Evolutionary conservation across 2,888 invertebrate species (phyloP), one percentile per base, ranked within the genome.

Genomic region (Molanna angustata): DNA sequence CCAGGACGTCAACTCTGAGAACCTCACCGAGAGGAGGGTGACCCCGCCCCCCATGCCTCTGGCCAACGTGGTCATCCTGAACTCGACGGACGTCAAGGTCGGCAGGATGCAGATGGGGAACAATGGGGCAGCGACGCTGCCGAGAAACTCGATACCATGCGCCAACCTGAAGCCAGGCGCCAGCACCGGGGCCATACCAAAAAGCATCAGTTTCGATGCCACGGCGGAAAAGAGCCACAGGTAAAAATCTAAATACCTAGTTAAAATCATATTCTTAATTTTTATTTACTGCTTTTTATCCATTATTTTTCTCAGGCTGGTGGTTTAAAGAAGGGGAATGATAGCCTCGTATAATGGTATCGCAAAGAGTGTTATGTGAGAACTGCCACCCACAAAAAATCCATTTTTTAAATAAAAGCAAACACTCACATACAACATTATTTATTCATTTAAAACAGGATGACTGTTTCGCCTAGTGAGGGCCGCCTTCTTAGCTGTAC

Each of bases 201-300:
- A 94, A 71, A 93, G 91, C 64, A 93, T 93, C 62, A 92, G 90
- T 67, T 93, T 93, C 64, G 93, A 94, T 70, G 88, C 91, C 67
- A 90, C 90, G 1, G 91, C 92, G 0, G 90, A 91, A 65, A 86
- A 90, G 61, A 82, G 84, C 1, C 86, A 86, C 62, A 83, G 84
- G 72, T 76, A 2, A 58, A 14, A 9, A 20, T 41, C 2, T 9
- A 35, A 6, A 35, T n/a, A n/a, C n/a, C n/a, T n/a, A n/a, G n/a
- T n/a, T n/a, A n/a, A n/a, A n/a, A n/a, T n/a, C n/a, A n/a, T n/a
- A n/a, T n/a, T n/a, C n/a, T n/a, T n/a, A n/a, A n/a, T n/a, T n/a
- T n/a, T n/a, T n/a, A n/a, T n/a, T n/a, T n/a, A n/a, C n/a, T n/a
- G n/a, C n/a, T n/a, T n/a, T n/a, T n/a, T n/a, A n/a, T n/a, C n/a